Conservation (phyloP, 2,113 vertebrate species). For the Poeciliopsis turrubarensis region DNA sequence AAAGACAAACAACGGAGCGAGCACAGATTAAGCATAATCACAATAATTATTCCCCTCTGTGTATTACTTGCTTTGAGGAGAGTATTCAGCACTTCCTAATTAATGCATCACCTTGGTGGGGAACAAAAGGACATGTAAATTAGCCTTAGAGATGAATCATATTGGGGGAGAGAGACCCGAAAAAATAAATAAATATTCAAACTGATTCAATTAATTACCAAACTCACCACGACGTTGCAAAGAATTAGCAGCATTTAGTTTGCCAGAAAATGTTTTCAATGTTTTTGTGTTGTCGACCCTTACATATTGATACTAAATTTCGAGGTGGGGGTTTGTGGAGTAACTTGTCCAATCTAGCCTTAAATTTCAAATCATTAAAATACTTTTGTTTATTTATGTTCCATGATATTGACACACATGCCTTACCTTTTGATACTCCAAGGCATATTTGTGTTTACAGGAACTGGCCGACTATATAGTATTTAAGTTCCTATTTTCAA, state of each 20-base stretch:
- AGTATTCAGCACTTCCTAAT: constrained; percentile 68
- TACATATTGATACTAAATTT: background rate
- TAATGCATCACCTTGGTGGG: constrained; percentile 59
- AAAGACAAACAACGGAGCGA: constrained; percentile 67
- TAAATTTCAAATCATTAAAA: background rate
- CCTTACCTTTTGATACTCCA: background rate
- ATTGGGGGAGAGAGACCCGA: constrained; percentile 3
- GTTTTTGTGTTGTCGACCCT: background rate
- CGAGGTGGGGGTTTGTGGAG: too few species aligned
- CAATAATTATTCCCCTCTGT: constrained; percentile 71
- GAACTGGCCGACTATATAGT: too few species aligned
- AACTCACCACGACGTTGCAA: constrained; percentile 27
- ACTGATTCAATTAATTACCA: constrained; percentile 54
- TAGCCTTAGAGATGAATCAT: constrained; percentile 58
- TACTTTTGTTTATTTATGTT: background rate
- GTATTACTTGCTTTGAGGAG: constrained; percentile 67
- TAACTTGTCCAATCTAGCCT: background rate
- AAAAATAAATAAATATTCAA: background rate
- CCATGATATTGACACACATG: background rate
- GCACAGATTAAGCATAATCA: constrained; percentile 74
- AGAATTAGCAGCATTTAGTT: constrained; percentile 8
- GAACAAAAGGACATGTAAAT: constrained; percentile 66
- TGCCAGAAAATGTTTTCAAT: background rate
- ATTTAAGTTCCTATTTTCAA: background rate
- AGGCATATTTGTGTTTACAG: background rate